These are phyloP conservation scores for Desmophyllum pertusum DNA, from an alignment of 92 coral and sea anemone genomes.

Conservation along the genomic window DNA sequence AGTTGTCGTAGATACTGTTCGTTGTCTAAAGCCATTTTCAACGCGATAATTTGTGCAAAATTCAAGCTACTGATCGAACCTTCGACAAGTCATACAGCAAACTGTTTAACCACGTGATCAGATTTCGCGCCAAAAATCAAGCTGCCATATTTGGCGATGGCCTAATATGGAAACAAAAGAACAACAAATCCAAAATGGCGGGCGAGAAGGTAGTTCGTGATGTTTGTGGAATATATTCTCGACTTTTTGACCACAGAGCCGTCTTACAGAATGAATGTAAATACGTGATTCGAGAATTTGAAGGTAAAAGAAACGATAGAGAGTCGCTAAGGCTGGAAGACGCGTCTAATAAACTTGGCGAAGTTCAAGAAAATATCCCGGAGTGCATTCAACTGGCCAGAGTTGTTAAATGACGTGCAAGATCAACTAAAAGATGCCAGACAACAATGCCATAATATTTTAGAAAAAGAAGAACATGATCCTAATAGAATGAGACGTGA, in stretches of 20 bases:
- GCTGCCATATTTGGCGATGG: slow-evolving; percentile 6
- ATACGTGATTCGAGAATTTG: slow-evolving; percentile 86
- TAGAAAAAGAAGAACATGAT: slow-evolving; percentile 84
- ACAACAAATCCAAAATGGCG: slow-evolving; percentile 83
- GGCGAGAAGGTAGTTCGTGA: slow-evolving; percentile 84
- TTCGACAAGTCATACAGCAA: slow-evolving; percentile 19
- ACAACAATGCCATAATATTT: slow-evolving; percentile 78
- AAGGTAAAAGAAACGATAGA: slow-evolving; percentile 88
- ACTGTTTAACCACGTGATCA: slow-evolving; percentile 83
- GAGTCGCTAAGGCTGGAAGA: slow-evolving; percentile 79
- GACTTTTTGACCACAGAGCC: slow-evolving; percentile 91
- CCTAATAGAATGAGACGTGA: slow-evolving; percentile 67
- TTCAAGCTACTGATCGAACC: slow-evolving; percentile 1
- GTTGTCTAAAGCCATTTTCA: slow-evolving; percentile 89
- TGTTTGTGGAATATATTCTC: slow-evolving; percentile 78
- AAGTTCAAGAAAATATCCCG: slow-evolving; percentile 75
- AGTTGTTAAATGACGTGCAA: slow-evolving; percentile 63
- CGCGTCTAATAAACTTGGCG: slow-evolving; percentile 67
- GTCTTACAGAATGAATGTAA: slow-evolving; percentile 82
- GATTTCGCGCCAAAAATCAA: slow-evolving; percentile 89
- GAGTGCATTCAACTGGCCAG: slow-evolving; percentile 64
- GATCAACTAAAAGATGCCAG: slow-evolving; percentile 77
- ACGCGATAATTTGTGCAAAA: slow-evolving; percentile 19
- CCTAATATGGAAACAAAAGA: slow-evolving; percentile 7
- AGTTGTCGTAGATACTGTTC: slow-evolving; percentile 95